Evolutionary conservation across 30 jellyfish, hydroid and myxozoan genomes (phyloP), one percentile per base, ranked within the genome.

Genomic region (Pseudorhiza aurosa): DNA sequence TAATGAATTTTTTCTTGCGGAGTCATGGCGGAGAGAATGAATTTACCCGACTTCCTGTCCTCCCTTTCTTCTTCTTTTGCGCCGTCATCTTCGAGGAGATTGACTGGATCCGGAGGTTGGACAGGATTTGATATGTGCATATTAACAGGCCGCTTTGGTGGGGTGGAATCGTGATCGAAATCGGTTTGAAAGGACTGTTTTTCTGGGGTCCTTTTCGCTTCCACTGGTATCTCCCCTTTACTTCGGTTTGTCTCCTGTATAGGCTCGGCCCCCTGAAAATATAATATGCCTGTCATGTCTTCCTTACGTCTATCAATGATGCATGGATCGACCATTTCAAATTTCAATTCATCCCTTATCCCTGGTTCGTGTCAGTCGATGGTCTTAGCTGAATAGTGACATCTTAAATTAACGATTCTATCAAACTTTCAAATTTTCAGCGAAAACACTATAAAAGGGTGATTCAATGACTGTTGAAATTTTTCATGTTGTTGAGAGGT

Each of bases 1-100:
- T 95, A 95, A 36, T 77, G 87, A 17, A 83, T 85, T 59, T 95
- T 95, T 68, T 94, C 99, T 69, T 94, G 97, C 0, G 91, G 94
- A 9, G 96, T 57, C 95, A 94, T 75, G 21, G 96, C 90, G 26
- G 99, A 81, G 0, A 94, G 83, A 8, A 94, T 85, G 53, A 91
- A 91, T 33, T 81, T 65, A 46, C 72, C 69, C 8, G 72, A 19
- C 33, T 56, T 37, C 2, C 46, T 30, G 1, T 24, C 37, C 27
- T 15, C 76, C 33, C 58, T 11, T 30, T 65, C 62, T 8, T 59
- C 31, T 19, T 33, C 58, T 9, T 40, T 74, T 5, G 18, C 37
- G 33, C 82, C 92, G 21, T 73, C 89, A 10, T 82, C 88, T 29
- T 51, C 88, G 12, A 89, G 73, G 18, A 89, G 74, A 46, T 77